These are phyloP conservation scores for Prunella strophiata DNA, from an alignment of 2,797 vertebrate genomes.

Conservation along the genomic window DNA sequence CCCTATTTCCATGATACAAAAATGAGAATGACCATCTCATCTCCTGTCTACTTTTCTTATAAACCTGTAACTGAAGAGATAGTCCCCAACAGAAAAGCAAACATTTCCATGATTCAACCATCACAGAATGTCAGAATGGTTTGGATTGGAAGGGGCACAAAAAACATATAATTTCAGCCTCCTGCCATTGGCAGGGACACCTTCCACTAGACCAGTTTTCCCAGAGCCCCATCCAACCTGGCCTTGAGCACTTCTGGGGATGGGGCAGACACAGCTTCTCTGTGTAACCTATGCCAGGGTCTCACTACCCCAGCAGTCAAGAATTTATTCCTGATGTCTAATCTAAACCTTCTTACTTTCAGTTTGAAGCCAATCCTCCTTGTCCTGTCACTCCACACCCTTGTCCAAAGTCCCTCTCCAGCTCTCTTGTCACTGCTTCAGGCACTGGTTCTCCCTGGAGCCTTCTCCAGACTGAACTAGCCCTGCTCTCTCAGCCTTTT, in stretches of 20 bases:
- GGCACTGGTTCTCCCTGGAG: not conserved
- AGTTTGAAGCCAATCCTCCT: not conserved
- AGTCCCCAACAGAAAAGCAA: not conserved
- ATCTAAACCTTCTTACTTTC: not conserved
- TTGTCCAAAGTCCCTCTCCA: not conserved
- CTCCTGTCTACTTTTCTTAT: not conserved
- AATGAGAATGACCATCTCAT: not conserved
- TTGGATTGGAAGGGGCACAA: not conserved
- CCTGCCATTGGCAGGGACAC: not conserved
- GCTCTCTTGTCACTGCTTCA: not conserved
- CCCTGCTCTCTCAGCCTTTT: not conserved
- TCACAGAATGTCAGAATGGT: not conserved
- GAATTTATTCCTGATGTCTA: not conserved
- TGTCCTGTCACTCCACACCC: not conserved
- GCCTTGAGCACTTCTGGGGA: not conserved
- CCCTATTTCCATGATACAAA: not conserved
- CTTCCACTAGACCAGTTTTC: not conserved
- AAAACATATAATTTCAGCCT: not conserved
- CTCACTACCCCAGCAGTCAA: not conserved
- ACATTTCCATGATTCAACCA: not conserved
- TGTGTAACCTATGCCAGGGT: not conserved
- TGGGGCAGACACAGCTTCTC: not conserved
- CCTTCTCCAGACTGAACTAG: not conserved
- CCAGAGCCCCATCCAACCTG: not conserved
- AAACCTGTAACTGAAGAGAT: not conserved